Evolutionary conservation across 2,888 invertebrate genomes (phyloP).

Genomic region (Chorisops tibialis): DNA sequence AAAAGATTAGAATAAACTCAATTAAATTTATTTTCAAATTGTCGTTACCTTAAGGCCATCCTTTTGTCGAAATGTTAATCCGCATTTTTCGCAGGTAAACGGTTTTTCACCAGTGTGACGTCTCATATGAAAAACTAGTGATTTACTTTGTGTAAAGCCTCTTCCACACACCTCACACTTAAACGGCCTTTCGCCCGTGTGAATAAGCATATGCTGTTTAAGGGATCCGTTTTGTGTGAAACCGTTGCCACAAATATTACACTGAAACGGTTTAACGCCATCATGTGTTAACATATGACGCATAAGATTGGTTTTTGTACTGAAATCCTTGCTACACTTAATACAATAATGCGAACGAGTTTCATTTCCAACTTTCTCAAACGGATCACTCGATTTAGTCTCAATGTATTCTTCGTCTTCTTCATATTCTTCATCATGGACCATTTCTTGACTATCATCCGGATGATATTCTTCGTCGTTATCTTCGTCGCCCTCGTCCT

Average conservation of each 20-base stretch:
- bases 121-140: conserved; percentile 44
- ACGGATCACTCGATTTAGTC: conserved; percentile 1
- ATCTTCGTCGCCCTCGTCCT: conserved; percentile 17
- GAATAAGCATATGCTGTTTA: conserved; percentile 45
- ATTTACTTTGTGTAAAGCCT: conserved; percentile 46
- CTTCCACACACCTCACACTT: conserved; percentile 42
- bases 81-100: conserved; percentile 44
- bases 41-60: conserved; percentile 43
- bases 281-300: conserved; percentile 45
- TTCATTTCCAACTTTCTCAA: conserved; percentile 18
- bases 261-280: conserved; percentile 42
- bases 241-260: conserved; percentile 41
- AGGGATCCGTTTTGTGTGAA: conserved; percentile 46
- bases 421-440: conserved; percentile 4
- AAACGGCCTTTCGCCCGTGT: conserved; percentile 44
- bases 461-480: conserved; percentile 28
- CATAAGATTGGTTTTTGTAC: conserved; percentile 46
- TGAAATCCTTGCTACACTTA: conserved; percentile 45
- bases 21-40: not conserved
- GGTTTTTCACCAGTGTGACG: conserved; percentile 47
- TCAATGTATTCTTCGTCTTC: conserved; percentile 8
- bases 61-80: conserved; percentile 43
- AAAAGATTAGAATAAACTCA: conserved; percentile 1
- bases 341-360: conserved; percentile 38
- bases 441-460: conserved; percentile 1